Conservation (phyloP, 2,888 invertebrate species). For the Caenorhabditis afra region DNA sequence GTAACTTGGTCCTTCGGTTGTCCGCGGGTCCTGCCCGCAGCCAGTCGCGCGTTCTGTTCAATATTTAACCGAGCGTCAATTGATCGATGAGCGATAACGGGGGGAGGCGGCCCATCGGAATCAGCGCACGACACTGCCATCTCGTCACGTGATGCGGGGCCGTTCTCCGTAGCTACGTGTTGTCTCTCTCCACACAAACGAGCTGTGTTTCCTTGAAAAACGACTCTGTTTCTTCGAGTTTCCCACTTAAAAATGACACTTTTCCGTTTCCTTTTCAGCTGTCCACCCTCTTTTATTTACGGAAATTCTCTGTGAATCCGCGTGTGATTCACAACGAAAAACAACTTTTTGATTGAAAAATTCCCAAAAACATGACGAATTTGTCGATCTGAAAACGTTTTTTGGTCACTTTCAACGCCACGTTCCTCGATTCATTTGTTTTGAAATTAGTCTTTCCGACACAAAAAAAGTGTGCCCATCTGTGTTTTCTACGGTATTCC, state of each 20-base stretch:
- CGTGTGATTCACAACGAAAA: too few relatives aligned
- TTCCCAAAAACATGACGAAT: not conserved
- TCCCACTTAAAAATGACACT: not conserved
- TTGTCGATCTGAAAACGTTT: not conserved
- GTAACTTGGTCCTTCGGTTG: slow-evolving; percentile 10
- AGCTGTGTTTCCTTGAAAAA: not conserved
- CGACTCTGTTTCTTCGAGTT: not conserved
- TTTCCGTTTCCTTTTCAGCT: not conserved
- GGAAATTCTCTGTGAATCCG: not conserved
- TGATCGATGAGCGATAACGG: slow-evolving; percentile 8
- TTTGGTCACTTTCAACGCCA: not conserved
- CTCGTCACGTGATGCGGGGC: not conserved
- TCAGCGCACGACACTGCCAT: not conserved
- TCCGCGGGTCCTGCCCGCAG: not conserved
- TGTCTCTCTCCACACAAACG: not conserved
- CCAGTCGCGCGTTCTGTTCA: slow-evolving; percentile 21
- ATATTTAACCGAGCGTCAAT: slow-evolving; percentile 14
- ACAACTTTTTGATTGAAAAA: not conserved
- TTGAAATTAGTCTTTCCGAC: too few relatives aligned
- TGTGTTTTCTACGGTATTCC: too few relatives aligned
- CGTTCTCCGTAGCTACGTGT: not conserved
- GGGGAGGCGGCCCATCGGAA: not conserved
- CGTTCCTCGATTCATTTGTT: too few relatives aligned
- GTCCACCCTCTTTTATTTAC: slow-evolving; percentile 1
- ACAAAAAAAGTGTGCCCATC: too few relatives aligned